Evolutionary conservation across 2,113 vertebrate species (phyloP).

Genomic region (Gasterosteus nipponicus): DNA sequence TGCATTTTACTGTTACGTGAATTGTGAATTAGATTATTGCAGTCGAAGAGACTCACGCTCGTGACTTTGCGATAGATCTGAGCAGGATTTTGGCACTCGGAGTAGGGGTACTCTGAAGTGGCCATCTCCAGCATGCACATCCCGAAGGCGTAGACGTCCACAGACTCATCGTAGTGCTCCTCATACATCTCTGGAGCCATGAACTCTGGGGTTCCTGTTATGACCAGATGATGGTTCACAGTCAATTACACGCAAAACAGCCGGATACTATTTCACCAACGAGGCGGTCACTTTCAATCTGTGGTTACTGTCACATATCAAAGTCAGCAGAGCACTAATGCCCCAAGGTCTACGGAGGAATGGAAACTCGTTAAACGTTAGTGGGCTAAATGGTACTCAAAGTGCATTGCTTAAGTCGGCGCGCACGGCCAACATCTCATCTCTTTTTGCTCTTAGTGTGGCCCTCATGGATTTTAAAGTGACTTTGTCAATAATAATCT

Average conservation of each 20-base stretch:
- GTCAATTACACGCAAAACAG: slow-evolving; percentile 26
- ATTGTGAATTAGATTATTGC: neutral
- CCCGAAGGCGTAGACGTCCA: slow-evolving; percentile 94
- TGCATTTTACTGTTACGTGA: neutral
- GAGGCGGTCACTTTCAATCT: slow-evolving; percentile 1
- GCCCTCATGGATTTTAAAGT: slow-evolving; percentile 35
- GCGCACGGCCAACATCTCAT: neutral
- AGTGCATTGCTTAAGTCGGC: slow-evolving; percentile 25
- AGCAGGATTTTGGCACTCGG: slow-evolving; percentile 94
- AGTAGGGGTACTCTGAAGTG: slow-evolving; percentile 94
- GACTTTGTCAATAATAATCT: slow-evolving; percentile 31
- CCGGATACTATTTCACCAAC: slow-evolving; percentile 7
- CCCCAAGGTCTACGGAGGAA: neutral
- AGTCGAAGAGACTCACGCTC: slow-evolving; percentile 84
- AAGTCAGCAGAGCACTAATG: neutral
- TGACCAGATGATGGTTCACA: slow-evolving; percentile 28
- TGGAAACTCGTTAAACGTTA: slow-evolving; percentile 24
- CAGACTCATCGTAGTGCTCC: slow-evolving; percentile 94
- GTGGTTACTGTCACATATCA: slow-evolving; percentile 3
- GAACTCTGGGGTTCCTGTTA: slow-evolving; percentile 92
- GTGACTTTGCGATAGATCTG: slow-evolving; percentile 98
- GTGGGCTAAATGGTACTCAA: slow-evolving; percentile 17
- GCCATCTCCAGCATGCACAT: slow-evolving; percentile 98
- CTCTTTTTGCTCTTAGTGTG: slow-evolving; percentile 46
- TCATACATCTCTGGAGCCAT: slow-evolving; percentile 98